Evolutionary conservation across 2,888 invertebrate species (phyloP), one percentile per base, ranked within the genome.

Genomic region (Philereme vetulata): DNA sequence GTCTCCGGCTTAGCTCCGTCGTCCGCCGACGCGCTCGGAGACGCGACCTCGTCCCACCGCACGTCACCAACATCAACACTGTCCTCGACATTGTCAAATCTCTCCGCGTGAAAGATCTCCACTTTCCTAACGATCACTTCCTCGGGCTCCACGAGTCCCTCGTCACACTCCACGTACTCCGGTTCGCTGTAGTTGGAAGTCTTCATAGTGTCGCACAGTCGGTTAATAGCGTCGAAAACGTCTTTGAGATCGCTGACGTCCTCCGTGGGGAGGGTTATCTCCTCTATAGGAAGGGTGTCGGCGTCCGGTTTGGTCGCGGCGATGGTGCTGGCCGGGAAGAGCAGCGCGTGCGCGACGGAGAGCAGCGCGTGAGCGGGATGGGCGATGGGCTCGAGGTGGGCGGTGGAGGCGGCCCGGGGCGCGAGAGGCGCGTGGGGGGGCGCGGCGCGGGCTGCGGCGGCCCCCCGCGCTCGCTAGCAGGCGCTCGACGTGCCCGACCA

Each of bases 401-500:
- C 54, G 56, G 82, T 64, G 77, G 65, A 56, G 63, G 72, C 60
- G 62, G 66, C 21, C 2, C 21, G 21, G 21, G 21, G 21, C 21
- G 21, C 21, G 21, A 21, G 21, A 2, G 21, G 21, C 21, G 21
- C 21, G 2, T 21, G 21, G 21, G 21, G 64, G 8, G 56, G 60
- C 44, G 64, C 46, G 51, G 66, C 62, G 70, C 44, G 61, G 74
- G 82, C 77, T 77, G 78, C 77, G 67, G 72, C 61, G 72, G 85
- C 90, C 89, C 88, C 88, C 85, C 85, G 78, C 81, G 78, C 82
- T 76, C 85, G 93, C 91, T 93, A 93, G 92, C 93, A 92, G 58
- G 90, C 91, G 80, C 86, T 86, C 45, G 94, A 92, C 61, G 93
- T 82, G 78, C 88, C 93, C 86, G 94, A 81, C 90, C 93, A 94